Base-by-base conservation (phyloP, 2,113 vertebrate species). In the Verasper variegatus region DNA sequence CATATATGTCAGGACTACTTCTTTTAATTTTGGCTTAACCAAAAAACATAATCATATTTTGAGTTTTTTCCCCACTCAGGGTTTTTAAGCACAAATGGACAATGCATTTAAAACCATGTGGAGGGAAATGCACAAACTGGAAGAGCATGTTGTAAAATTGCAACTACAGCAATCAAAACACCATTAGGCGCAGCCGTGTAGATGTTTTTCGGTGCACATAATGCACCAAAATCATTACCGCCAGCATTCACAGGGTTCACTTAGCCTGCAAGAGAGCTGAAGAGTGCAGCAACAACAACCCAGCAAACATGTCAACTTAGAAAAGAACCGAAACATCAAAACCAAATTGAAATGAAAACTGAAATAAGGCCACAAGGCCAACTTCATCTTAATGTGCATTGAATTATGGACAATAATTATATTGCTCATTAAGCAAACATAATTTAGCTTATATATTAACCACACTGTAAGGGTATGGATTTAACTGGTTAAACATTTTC, bases 151-250 rank as follows among this genome's bases (percentile, higher is more conserved):
- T 26, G 55, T n/a, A 56, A 56, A 23, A 4, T 56, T 56, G 11
- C 65, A 49, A 47, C 24, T 27, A 54, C 51, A 68, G 27, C 45
- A 47, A 72, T 79, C 26, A 68, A 60, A 71, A 65, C 26, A 24
- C 5, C 68, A 63, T 80, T 61, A 78, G n/a, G 5, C 24, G 13
- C 3, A 20, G 35, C 15, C 24, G 7, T 26, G 35, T 9, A 9
- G 12, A 26, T 57, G n/a, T 1, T 62, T 62, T 37, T 5, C 6
- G 0, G 15, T 51, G 56, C 21, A 47, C 24, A 37, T 59, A 66
- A 60, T 60, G 52, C 45, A 71, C 55, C 52, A 49, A 72, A 68
- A 72, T 68, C 58, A 42, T 71, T 71, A 63, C 3, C 13, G n/a
- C 1, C 14, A 10, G 13, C 3, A 13, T 23, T 67, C 12, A 24